phyloP scores from a whole-genome alignment of 2,113 vertebrate species.

The Lepisosteus osseus region DNA sequence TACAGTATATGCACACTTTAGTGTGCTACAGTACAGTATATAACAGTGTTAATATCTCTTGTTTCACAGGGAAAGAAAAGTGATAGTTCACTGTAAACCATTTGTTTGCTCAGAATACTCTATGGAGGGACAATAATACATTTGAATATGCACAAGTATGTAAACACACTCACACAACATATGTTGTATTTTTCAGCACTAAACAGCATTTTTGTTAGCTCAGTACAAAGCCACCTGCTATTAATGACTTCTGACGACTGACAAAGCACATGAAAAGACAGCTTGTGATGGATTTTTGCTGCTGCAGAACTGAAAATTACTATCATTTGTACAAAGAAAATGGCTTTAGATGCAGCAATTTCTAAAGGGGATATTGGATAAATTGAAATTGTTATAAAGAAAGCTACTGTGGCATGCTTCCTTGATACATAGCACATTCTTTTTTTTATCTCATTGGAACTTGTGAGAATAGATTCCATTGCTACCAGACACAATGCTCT shows the following conservation, averaged over 20 bases:
- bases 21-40: no score
- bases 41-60: no score
- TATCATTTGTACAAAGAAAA: constrained; percentile 70
- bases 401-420: constrained; percentile 30
- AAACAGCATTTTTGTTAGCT: constrained; percentile 16
- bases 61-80: no score
- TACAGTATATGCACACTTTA: no score
- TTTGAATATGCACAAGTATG: no score
- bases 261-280: constrained; percentile 60
- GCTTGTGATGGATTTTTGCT: constrained; percentile 52
- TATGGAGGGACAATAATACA: no score
- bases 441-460: constrained; percentile 16
- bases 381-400: constrained; percentile 65
- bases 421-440: constrained; percentile 26
- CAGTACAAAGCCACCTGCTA: constrained; percentile 60
- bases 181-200: no score
- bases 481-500: constrained; percentile 34
- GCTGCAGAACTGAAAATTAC: constrained; percentile 62
- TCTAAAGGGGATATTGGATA: constrained; percentile 59
- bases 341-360: constrained; percentile 56
- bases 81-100: no score
- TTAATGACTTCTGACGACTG: constrained; percentile 69
- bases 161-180: no score
- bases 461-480: constrained; percentile 36
- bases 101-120: no score